These are phyloP conservation scores for Phaedon cochleariae DNA, from an alignment of 2,888 invertebrate species.

Conservation along the genomic window DNA sequence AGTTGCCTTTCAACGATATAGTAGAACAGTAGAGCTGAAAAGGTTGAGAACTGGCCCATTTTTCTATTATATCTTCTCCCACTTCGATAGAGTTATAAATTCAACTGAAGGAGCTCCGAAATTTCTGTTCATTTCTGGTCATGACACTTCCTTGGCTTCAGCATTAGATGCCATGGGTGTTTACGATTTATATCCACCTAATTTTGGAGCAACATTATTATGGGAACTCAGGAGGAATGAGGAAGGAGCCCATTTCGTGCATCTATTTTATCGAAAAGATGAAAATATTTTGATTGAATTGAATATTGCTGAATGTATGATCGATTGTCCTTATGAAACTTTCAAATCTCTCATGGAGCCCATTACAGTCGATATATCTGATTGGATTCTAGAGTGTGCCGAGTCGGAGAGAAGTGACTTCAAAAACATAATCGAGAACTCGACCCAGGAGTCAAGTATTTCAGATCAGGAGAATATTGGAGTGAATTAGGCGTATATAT, in stretches of 20 bases:
- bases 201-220: slow-evolving; percentile 74
- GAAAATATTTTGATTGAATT: slow-evolving; percentile 67
- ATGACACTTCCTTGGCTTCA: slow-evolving; percentile 81
- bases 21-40: slow-evolving; percentile 67
- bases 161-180: slow-evolving; percentile 76
- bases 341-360: slow-evolving; percentile 68
- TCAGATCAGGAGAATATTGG: too few species aligned
- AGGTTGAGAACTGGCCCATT: slow-evolving; percentile 71
- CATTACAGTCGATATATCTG: slow-evolving; percentile 63
- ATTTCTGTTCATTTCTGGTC: slow-evolving; percentile 78
- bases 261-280: slow-evolving; percentile 72
- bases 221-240: slow-evolving; percentile 69
- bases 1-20: slow-evolving; percentile 66
- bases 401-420: not conserved
- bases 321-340: slow-evolving; percentile 69
- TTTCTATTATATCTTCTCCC: slow-evolving; percentile 71
- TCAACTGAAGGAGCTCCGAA: slow-evolving; percentile 59
- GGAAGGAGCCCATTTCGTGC: slow-evolving; percentile 44
- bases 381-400: slow-evolving; percentile 74
- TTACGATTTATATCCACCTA: slow-evolving; percentile 73
- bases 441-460: too few species aligned
- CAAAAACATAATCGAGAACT: too few species aligned
- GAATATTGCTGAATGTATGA: slow-evolving; percentile 71
- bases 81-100: slow-evolving; percentile 63
- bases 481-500: too few species aligned